Percentiles rank a stretch among this genome's conserved stretches.
Conservation (phyloP, 2,113 vertebrate genomes). For the Chloroceryle aenea region DNA sequence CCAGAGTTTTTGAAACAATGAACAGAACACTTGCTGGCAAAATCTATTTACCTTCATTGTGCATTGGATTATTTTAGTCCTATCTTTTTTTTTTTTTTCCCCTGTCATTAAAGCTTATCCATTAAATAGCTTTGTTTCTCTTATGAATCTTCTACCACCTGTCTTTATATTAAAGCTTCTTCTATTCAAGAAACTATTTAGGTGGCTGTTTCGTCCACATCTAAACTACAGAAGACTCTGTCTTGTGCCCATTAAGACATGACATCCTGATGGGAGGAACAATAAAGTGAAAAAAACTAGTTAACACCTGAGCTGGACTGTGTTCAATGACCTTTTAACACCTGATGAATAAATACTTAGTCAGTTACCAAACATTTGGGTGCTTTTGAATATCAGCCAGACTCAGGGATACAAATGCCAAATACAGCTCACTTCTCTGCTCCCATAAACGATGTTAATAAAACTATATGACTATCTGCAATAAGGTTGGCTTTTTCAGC, state of each 20-base stretch:
- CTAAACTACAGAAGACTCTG: not conserved
- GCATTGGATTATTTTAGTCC: not conserved
- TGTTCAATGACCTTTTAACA: not conserved
- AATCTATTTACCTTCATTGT: not conserved
- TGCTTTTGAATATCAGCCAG: not conserved
- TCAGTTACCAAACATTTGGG: not conserved
- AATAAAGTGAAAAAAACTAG: not conserved
- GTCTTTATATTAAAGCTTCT: not conserved
- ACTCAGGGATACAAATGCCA: not conserved
- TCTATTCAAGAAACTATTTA: not conserved
- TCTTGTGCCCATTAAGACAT: not conserved
- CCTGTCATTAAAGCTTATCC: not conserved
- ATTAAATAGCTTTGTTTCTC: not conserved
- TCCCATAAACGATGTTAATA: not conserved
- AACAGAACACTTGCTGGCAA: not conserved
- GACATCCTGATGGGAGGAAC: not conserved
- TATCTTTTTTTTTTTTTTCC: not conserved
- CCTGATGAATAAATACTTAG: not conserved
- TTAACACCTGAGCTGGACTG: not conserved
- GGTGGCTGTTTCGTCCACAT: not conserved
- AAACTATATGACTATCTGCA: not conserved
- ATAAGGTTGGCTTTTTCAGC: not conserved
- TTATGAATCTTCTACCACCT: not conserved
- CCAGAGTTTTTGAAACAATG: rapidly evolving
- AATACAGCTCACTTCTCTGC: not conserved